Evolutionary conservation across 1,140 invertebrate genomes (phyloP).

Genomic region (Atopsyche davidsoni): DNA sequence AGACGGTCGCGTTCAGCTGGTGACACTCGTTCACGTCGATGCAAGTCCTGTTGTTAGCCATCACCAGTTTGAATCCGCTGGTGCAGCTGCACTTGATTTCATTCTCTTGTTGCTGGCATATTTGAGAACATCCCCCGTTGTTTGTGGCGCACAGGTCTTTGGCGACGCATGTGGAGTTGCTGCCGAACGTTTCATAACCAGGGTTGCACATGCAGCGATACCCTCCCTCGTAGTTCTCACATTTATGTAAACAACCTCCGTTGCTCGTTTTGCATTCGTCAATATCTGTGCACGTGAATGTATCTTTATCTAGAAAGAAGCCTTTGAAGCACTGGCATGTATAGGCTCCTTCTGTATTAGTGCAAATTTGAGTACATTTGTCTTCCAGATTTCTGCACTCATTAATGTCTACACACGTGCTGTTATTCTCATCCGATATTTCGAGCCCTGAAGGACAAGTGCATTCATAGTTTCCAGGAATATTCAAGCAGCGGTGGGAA

Average conservation of each 20-base stretch:
- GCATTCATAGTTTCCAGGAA: constrained; percentile 45
- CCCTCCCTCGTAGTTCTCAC: constrained; percentile 45
- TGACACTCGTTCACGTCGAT: constrained; percentile 63
- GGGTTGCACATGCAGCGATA: constrained; percentile 51
- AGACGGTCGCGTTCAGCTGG: constrained; percentile 57
- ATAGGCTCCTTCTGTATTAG: constrained; percentile 66
- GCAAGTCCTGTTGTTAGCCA: constrained; percentile 49
- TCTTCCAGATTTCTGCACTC: constrained; percentile 69
- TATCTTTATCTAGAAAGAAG: constrained; percentile 61
- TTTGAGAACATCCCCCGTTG: background rate
- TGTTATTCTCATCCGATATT: constrained; percentile 59
- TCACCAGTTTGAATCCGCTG: constrained; percentile 56
- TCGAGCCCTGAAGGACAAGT: constrained; percentile 58
- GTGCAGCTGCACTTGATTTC: constrained; percentile 73
- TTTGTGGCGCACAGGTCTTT: constrained; percentile 46
- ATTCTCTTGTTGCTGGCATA: constrained; percentile 61
- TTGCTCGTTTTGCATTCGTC: constrained; percentile 61
- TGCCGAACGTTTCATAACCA: constrained; percentile 45
- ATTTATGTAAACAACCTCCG: constrained; percentile 47
- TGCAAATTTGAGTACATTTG: constrained; percentile 56
- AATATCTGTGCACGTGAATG: constrained; percentile 65
- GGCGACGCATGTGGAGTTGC: constrained; percentile 56
- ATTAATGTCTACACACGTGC: constrained; percentile 71
- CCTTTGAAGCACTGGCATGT: constrained; percentile 67
- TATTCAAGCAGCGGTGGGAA: constrained; percentile 43